Conservation (phyloP, 2,113 vertebrate genomes). For the Ciconia stormi region DNA sequence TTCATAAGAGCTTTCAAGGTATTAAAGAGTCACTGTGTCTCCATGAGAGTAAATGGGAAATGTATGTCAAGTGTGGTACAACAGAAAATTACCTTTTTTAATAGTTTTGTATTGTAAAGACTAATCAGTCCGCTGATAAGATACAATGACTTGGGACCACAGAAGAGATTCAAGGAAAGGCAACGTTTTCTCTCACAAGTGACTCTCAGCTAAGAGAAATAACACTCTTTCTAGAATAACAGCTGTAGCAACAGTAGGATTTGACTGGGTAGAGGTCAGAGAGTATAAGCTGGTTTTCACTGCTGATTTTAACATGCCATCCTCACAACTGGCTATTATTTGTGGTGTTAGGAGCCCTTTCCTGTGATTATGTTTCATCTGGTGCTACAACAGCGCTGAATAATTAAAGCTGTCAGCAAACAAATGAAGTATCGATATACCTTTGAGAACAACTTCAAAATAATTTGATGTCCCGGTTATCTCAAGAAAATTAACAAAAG, state of each 20-base stretch:
- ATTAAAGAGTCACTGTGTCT: not conserved
- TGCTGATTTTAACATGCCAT: constrained; percentile 26
- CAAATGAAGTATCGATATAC: not conserved
- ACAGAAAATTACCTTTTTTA: not conserved
- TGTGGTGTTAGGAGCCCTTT: constrained; percentile 3
- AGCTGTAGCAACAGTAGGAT: constrained; percentile 39
- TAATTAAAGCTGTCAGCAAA: constrained; percentile 60
- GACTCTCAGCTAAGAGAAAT: not conserved
- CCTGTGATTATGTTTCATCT: constrained; percentile 6
- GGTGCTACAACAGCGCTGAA: not conserved
- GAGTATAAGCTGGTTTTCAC: constrained; percentile 15
- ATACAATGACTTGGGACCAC: not conserved
- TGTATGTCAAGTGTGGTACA: not conserved
- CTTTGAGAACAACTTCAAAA: constrained; percentile 44
- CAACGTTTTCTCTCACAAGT: not conserved
- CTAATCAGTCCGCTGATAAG: not conserved
- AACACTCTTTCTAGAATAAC: not conserved
- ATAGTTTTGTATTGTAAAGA: not conserved
- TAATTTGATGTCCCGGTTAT: constrained; percentile 16
- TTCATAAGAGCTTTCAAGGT: not conserved
- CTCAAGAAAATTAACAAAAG: constrained; percentile 3
- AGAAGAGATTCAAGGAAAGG: not conserved
- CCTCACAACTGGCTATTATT: constrained; percentile 14
- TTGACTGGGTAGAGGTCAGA: constrained; percentile 32
- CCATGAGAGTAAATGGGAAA: not conserved